Evolutionary conservation across 2,113 vertebrate genomes (phyloP).

Genomic region (Acanthochromis polyacanthus): DNA sequence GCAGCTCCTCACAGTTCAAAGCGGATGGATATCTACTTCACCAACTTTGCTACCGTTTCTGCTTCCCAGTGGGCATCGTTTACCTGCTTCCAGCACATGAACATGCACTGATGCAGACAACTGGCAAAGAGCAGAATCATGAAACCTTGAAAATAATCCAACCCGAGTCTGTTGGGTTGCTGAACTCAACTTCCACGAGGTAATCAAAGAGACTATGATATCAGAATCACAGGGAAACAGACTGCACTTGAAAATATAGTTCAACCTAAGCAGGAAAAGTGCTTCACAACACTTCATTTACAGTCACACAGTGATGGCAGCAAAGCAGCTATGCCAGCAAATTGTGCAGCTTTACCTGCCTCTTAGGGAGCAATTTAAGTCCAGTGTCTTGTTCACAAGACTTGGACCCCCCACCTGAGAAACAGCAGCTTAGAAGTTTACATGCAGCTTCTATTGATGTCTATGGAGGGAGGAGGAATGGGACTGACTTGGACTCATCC

Average conservation of each 20-base stretch:
- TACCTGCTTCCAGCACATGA: not conserved
- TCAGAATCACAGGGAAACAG: not conserved
- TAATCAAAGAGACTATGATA: not conserved
- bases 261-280: not conserved
- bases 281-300: not conserved
- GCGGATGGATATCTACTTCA: not conserved
- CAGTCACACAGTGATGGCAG: conserved; percentile 7
- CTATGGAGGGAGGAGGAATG: not conserved
- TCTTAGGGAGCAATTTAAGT: not conserved
- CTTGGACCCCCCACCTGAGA: not conserved
- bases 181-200: not conserved
- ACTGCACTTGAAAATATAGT: not conserved
- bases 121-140: not conserved
- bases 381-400: not conserved
- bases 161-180: not conserved
- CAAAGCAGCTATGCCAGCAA: not conserved
- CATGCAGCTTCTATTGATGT: not conserved
- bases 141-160: not conserved
- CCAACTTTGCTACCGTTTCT: not conserved
- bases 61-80: not conserved
- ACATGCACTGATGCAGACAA: not conserved
- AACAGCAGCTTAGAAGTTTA: not conserved
- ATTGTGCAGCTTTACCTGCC: not conserved
- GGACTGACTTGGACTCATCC: not conserved
- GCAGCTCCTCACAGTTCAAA: not conserved